A percentile compares a stretch with the other conserved stretches of the same genome.
Conservation (phyloP, 2,113 vertebrate species). For the Platichthys flesus region DNA sequence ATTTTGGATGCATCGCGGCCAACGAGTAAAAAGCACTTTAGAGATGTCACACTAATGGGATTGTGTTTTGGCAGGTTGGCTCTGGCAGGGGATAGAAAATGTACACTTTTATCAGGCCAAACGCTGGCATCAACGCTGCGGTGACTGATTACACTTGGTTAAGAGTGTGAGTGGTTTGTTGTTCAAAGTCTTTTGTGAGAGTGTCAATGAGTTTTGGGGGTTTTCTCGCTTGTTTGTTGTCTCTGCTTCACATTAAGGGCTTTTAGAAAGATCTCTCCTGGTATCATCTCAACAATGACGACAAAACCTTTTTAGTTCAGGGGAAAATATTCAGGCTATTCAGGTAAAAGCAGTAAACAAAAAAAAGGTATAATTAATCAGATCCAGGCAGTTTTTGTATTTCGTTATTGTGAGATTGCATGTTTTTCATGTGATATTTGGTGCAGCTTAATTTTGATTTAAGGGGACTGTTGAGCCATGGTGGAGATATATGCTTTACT, state of each 20-base stretch:
- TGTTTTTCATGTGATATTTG: too few relatives aligned
- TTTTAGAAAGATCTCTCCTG: conserved; percentile 13
- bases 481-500: too few relatives aligned
- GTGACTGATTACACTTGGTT: conserved; percentile 54
- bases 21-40: conserved; percentile 68
- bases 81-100: conserved; percentile 34
- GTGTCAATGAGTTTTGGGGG: conserved; percentile 6
- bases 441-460: too few relatives aligned
- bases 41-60: conserved; percentile 68
- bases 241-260: conserved; percentile 20
- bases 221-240: neutral
- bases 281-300: conserved; percentile 7
- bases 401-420: too few relatives aligned
- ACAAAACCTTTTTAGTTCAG: conserved; percentile 24
- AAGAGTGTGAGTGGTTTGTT: conserved; percentile 8
- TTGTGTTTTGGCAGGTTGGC: conserved; percentile 62
- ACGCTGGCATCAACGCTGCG: conserved; percentile 31
- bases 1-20: conserved; percentile 68
- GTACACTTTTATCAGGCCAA: conserved; percentile 46
- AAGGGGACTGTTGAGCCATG: too few relatives aligned
- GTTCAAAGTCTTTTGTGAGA: conserved; percentile 42
- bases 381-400: too few relatives aligned
- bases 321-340: too few relatives aligned
- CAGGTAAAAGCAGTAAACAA: too few relatives aligned
- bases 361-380: too few relatives aligned